Percentiles rank a stretch among this genome's conserved stretches.
phyloP scores from a whole-genome alignment of 2,797 vertebrate genomes.

The Anableps anableps region DNA sequence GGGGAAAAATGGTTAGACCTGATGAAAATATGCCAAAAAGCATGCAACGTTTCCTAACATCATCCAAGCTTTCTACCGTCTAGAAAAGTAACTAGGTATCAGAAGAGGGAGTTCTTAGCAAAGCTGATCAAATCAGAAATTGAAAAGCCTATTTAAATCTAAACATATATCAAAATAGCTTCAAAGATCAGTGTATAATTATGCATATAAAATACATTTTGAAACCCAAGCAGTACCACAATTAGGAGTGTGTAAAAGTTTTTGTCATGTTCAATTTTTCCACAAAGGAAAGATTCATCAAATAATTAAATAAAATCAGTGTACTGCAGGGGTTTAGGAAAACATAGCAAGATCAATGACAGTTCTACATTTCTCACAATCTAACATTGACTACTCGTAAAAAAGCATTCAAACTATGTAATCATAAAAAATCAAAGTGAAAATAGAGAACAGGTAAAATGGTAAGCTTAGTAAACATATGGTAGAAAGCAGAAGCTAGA shows the following conservation, averaged over 20 bases:
- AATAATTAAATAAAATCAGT: conserved; percentile 73
- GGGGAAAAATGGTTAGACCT: conserved; percentile 92
- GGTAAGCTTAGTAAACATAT: conserved; percentile 72
- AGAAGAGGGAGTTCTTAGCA: conserved; percentile 49
- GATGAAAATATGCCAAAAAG: conserved; percentile 84
- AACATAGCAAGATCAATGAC: conserved; percentile 61
- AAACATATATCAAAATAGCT: conserved; percentile 22
- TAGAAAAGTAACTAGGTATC: conserved; percentile 8
- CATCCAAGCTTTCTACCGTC: conserved; percentile 53
- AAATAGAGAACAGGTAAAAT: conserved; percentile 59
- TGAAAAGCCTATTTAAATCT: conserved; percentile 42
- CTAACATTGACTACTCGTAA: conserved; percentile 12
- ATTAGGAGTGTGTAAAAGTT: conserved; percentile 24
- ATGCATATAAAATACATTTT: conserved; percentile 57
- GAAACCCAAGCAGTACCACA: conserved; percentile 86
- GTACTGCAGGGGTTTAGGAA: conserved; percentile 85
- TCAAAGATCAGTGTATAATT: conserved; percentile 41
- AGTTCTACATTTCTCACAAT: conserved; percentile 58
- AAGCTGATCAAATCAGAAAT: conserved; percentile 53
- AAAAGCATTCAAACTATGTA: conserved; percentile 55
- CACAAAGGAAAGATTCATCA: conserved; percentile 78
- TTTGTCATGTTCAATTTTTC: conserved; percentile 68
- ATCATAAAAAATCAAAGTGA: conserved; percentile 49
- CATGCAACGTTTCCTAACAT: conserved; percentile 85
- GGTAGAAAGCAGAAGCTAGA: conserved; percentile 70